Evolutionary conservation across 2,797 vertebrate genomes (phyloP).

Genomic region (Microctenopoma stevenorrisi): DNA sequence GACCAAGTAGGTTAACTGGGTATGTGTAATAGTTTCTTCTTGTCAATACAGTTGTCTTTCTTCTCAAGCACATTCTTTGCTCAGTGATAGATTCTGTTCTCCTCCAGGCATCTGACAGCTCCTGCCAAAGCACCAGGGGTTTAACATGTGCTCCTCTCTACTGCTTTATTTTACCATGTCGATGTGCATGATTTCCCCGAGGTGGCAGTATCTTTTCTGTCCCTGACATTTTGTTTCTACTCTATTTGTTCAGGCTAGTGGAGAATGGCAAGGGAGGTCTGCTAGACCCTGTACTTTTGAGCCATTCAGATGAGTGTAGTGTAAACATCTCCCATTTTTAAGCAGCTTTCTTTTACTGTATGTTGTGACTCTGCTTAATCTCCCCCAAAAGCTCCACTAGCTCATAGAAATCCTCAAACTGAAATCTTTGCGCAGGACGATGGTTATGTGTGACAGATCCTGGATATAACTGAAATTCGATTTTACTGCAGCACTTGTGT

Average conservation of each 20-base stretch:
- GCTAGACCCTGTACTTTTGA: conserved; percentile 38
- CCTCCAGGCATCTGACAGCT: conserved; percentile 71
- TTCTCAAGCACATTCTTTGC: conserved; percentile 81
- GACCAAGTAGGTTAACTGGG: conserved; percentile 89
- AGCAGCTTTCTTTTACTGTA: conserved; percentile 34
- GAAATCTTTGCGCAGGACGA: conserved; percentile 34
- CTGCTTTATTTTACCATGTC: conserved; percentile 61
- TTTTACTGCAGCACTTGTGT: conserved; percentile 61
- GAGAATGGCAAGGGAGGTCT: conserved; percentile 44
- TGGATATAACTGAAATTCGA: conserved; percentile 48
- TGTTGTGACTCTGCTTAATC: conserved; percentile 35
- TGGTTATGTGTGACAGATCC: conserved; percentile 49
- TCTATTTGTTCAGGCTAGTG: conserved; percentile 54
- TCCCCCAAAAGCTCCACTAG: conserved; percentile 30
- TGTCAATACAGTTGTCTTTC: conserved; percentile 85
- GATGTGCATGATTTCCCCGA: conserved; percentile 80
- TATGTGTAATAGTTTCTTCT: conserved; percentile 86
- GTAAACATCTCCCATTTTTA: conserved; percentile 34
- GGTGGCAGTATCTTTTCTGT: conserved; percentile 75
- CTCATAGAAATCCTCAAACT: conserved; percentile 20
- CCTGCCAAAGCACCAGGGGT: conserved; percentile 67
- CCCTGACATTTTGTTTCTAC: conserved; percentile 51
- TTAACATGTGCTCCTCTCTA: conserved; percentile 63
- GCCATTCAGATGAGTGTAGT: conserved; percentile 44
- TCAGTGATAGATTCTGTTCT: conserved; percentile 79